Evolutionary conservation across 2,797 vertebrate genomes (phyloP), one percentile per base, ranked within the genome.

Genomic region (Xenops minutus): DNA sequence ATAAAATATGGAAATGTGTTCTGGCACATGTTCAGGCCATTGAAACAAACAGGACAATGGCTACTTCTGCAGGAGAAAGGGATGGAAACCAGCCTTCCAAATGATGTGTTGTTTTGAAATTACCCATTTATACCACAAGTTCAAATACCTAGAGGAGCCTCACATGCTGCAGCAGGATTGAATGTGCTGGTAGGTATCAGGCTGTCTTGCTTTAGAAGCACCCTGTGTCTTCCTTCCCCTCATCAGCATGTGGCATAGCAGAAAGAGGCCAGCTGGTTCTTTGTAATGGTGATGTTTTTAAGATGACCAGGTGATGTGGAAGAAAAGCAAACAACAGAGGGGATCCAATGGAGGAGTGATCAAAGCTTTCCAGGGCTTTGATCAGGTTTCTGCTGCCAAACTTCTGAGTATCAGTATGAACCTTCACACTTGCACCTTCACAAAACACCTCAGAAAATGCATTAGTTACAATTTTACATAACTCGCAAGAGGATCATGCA

Each of bases 291-390:
- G 29, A 39, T 75, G 19, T 27, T 85, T 72, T 85, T 34, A 85
- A 66, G 55, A 52, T 29, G 69, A 73, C 56, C 49, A 44, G 46
- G 27, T 72, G 75, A 68, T 18, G 8, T 44, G 67, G 56, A 82
- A 88, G 41, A 84, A 87, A 92, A 85, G 26, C 19, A 55, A 84
- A 23, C 13, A 58, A 29, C 26, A 14, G 10, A 54, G 34, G 12
- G 16, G 8, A 61, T 74, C 56, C 46, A 46, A 11, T 9, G 22
- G 76, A 89, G 64, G 41, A 48, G 18, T 2, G 1, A 91, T 77
- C 43, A 93, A 93, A 95, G 39, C 26, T 83, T 87, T 62, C 20
- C 39, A 62, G 43, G 30, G 22, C 64, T 96, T 93, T 93, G 58
- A 81, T 75, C 22, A 0, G 24, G 34, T 74, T 91, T 49, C 68